phyloP scores from a whole-genome alignment of 2,888 invertebrate genomes.

The Abrostola triplasia region DNA sequence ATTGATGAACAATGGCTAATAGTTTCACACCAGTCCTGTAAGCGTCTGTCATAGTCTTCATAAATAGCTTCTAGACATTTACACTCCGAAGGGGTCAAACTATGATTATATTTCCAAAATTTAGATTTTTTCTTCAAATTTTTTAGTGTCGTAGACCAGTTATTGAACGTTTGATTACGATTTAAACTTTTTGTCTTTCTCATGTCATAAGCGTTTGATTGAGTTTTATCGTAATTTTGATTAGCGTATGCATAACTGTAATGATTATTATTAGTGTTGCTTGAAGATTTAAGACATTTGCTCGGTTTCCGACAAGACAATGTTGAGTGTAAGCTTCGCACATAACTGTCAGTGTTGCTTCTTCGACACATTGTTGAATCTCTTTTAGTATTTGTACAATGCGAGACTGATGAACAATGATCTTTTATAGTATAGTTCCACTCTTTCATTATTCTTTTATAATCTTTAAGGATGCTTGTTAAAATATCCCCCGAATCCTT shows the following conservation, averaged over 20 bases:
- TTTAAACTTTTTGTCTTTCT: conserved; percentile 74
- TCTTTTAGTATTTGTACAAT: conserved; percentile 64
- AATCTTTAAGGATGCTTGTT: conserved; percentile 78
- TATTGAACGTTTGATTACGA: conserved; percentile 70
- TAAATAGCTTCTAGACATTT: conserved; percentile 83
- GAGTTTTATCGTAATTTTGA: conserved; percentile 60
- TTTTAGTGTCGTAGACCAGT: conserved; percentile 74
- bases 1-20: conserved; percentile 80
- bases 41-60: conserved; percentile 80
- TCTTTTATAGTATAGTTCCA: conserved; percentile 83
- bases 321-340: conserved; percentile 79
- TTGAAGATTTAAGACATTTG: conserved; percentile 67
- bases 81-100: conserved; percentile 71
- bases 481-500: conserved; percentile 70
- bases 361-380: conserved; percentile 66
- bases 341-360: conserved; percentile 75
- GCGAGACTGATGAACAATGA: conserved; percentile 74
- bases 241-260: conserved; percentile 73
- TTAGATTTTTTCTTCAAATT: conserved; percentile 74
- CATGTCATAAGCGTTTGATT: conserved; percentile 52
- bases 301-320: conserved; percentile 74
- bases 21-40: conserved; percentile 85
- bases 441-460: conserved; percentile 84
- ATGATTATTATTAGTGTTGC: conserved; percentile 68
- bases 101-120: conserved; percentile 74